Base-by-base conservation (phyloP, 2,797 vertebrate species). In the Apodemus agrarius region DNA sequence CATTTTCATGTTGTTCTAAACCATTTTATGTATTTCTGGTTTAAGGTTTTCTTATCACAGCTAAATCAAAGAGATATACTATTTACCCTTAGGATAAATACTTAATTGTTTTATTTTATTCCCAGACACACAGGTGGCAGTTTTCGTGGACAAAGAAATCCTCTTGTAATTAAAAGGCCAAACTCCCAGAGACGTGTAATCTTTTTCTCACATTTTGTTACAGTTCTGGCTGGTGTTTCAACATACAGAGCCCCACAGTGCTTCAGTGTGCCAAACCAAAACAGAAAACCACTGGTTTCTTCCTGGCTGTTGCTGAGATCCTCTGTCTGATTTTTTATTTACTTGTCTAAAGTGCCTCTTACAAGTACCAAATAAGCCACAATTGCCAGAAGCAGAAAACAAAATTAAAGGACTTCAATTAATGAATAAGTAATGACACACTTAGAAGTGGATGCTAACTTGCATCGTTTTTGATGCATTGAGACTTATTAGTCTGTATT, bases 241-340 rank as follows among this genome's bases (percentile, higher is more conserved):
- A 74, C 96, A 80, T 43, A 84, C 34, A 91, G 76, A 97, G 96
- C 82, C 96, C 95, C 82, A 79, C 78, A 98, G 93, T 82, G 93
- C 84, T 86, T 95, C 97, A 59, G 49, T 92, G 96, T 97, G 97
- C 98, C 98, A 98, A 97, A 98, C 91, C 94, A 97, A 97, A 98
- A 98, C 97, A 98, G 96, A 98, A 21, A 98, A 98, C 98, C 97
- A 97, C 92, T 61, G 96, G 97, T 96, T 90, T 97, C 95, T 97
- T 90, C 98, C 96, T 97, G 98, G 97, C 97, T 92, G 96, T 90
- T 97, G 76, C 92, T 95, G 96, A 97, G 94, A 89, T 79, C 98
- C 98, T 95, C 98, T 97, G 97, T 98, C 95, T 97, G 97, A 98
- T 98, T 98, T 98, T 98, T 98, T 98, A 98, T 97, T 98, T 98